Conservation (phyloP, 2,888 invertebrate genomes). For the Lagria hirta region DNA sequence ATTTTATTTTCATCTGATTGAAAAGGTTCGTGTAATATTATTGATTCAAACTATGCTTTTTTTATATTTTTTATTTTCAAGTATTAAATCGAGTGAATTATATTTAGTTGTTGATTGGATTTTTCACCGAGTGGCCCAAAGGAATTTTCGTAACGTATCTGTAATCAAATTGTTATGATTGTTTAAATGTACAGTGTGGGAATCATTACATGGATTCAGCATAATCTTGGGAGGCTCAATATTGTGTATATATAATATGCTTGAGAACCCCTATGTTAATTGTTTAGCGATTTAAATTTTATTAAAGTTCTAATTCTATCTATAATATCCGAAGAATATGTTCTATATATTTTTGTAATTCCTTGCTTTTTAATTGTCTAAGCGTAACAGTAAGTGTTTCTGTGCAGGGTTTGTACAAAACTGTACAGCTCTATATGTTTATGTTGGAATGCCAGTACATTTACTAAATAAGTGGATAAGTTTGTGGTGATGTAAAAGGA, state of each 20-base stretch:
- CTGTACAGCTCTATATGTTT: constrained; percentile 16
- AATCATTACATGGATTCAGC: not conserved
- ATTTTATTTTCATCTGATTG: no score
- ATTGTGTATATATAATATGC: constrained; percentile 20
- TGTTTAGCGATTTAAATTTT: constrained; percentile 43
- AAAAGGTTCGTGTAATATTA: no score
- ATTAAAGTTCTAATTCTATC: constrained; percentile 40
- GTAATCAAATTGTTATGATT: constrained; percentile 5
- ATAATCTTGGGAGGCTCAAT: constrained; percentile 24
- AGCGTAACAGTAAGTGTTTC: constrained; percentile 30
- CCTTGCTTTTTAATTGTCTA: constrained; percentile 32
- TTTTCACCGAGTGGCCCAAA: no score
- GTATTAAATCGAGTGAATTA: no score
- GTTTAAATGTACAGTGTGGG: not conserved
- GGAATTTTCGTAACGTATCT: no score
- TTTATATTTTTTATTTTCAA: no score
- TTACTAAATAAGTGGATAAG: constrained; percentile 31
- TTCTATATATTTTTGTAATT: constrained; percentile 39
- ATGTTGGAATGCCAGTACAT: constrained; percentile 25
- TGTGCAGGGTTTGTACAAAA: constrained; percentile 11
- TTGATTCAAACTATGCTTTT: no score
- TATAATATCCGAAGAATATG: constrained; percentile 31
- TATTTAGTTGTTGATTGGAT: no score
- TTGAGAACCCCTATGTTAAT: constrained; percentile 36
- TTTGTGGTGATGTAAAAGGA: constrained; percentile 41